Base-by-base conservation (phyloP, 2,888 invertebrate species). In the Tetragnatha montana region DNA sequence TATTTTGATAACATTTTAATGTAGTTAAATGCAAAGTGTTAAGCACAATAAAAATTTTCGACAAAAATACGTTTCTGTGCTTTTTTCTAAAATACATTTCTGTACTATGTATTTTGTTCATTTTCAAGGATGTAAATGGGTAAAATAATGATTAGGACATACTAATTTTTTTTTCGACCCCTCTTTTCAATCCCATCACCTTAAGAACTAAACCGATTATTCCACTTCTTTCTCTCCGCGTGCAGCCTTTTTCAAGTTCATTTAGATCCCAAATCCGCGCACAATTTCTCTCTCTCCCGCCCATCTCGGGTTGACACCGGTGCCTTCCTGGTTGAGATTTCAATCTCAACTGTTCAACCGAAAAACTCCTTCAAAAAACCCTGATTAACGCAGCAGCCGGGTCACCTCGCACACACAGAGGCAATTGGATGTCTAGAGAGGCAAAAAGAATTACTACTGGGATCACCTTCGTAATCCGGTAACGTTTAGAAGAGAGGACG, bases 311-410 rank as follows among this genome's bases (percentile, higher is more conserved):
- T 21, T 81, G 81, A 81, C 81, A 71, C 21, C 51, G 8, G 6
- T 74, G 60, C 35, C 47, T 74, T 50, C 60, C 70, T 51, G 60
- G 82, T 82, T 82, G 51, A 82, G 74, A 74, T 82, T 82, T 35
- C 35, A 51, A 74, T 73, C 73, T 35, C 60, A 81, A n/a, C 51
- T 82, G 51, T 51, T 82, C 51, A 74, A 81, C 71, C 71, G 81
- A 22, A 80, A 69, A 69, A 14, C 60, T 60, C 17, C 10, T 82
- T 22, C 74, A 50, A n/a, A 19, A 35, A 35, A 35, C 35, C 22
- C 10, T 22, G 35, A 22, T 60, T 60, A 60, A 51, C 82, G 51
- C 17, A 19, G 51, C 17, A 19, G 79, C n/a, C 19, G 35, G 60
- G 74, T 74, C 60, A 74, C 10, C 22, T 35, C 35, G 4, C 35